phyloP scores from a whole-genome alignment of 2,888 invertebrate genomes.

The Latrodectus hesperus region DNA sequence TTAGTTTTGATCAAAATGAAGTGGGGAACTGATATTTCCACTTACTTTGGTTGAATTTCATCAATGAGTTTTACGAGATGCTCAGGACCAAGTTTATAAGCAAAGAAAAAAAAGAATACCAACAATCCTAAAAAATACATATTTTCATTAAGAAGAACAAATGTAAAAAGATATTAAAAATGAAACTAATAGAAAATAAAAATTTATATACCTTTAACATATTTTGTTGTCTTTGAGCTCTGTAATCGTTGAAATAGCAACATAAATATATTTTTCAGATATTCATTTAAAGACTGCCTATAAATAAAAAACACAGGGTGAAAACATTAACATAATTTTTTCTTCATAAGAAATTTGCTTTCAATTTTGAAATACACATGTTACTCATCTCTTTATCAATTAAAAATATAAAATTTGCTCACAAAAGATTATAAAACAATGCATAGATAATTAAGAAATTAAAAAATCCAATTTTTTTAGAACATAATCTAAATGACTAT shows the following conservation, averaged over 20 bases:
- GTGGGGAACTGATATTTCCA: not conserved
- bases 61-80: slow-evolving; percentile 86
- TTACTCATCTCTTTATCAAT: no score
- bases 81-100: slow-evolving; percentile 85
- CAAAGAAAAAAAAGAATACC: slow-evolving; percentile 82
- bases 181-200: not conserved
- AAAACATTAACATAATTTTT: no score
- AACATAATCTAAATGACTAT: no score
- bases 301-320: slow-evolving; percentile 71
- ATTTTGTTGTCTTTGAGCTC: slow-evolving; percentile 95
- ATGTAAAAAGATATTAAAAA: no score
- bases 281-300: slow-evolving; percentile 84
- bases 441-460: no score
- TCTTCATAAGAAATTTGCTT: no score
- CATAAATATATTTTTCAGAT: slow-evolving; percentile 90
- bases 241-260: slow-evolving; percentile 94
- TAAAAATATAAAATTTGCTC: no score
- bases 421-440: no score
- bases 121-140: slow-evolving; percentile 28
- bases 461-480: no score
- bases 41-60: slow-evolving; percentile 87
- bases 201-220: slow-evolving; percentile 81
- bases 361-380: no score
- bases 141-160: no score
- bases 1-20: no score